Percentiles rank a stretch among this genome's conserved stretches.
These are phyloP conservation scores for Menidia menidia DNA, from an alignment of 2,797 vertebrate genomes.

Conservation along the genomic window DNA sequence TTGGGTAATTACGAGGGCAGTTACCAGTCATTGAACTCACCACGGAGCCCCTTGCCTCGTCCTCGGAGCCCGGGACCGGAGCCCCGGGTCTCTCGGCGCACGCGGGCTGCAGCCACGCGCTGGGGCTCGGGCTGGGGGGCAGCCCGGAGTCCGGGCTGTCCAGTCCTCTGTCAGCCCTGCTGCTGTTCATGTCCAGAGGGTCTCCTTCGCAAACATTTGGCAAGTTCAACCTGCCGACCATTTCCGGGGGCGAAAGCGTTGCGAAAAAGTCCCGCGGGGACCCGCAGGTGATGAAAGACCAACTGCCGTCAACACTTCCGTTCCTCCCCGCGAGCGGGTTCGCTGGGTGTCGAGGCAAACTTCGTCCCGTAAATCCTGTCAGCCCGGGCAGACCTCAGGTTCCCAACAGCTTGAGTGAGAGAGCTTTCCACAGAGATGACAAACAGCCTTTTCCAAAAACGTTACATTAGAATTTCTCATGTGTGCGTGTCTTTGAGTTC, in stretches of 20 bases:
- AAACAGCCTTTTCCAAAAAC: neutral
- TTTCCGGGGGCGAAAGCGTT: slow-evolving; percentile 69
- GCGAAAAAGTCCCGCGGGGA: slow-evolving; percentile 35
- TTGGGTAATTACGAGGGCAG: too few relatives aligned
- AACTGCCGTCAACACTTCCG: slow-evolving; percentile 20
- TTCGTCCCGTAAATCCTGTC: slow-evolving; percentile 34
- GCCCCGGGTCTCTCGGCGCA: slow-evolving; percentile 73
- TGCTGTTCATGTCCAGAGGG: slow-evolving; percentile 88
- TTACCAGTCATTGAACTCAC: slow-evolving; percentile 57
- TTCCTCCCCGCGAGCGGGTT: neutral
- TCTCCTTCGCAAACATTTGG: slow-evolving; percentile 89
- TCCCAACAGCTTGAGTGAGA: too few relatives aligned
- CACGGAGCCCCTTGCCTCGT: slow-evolving; percentile 69
- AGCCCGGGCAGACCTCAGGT: slow-evolving; percentile 4
- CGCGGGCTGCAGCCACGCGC: slow-evolving; percentile 84
- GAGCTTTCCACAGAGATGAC: neutral
- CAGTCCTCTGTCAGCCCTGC: slow-evolving; percentile 88
- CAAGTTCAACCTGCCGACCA: slow-evolving; percentile 93
- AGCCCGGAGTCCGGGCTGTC: slow-evolving; percentile 96
- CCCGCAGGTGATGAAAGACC: slow-evolving; percentile 34
- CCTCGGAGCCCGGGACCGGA: slow-evolving; percentile 75
- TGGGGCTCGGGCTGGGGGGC: slow-evolving; percentile 90
- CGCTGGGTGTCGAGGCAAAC: slow-evolving; percentile 4
- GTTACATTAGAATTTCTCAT: neutral
- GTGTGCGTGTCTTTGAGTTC: too few relatives aligned